A percentile compares a stretch with the other conserved stretches of the same genome.
Evolutionary conservation across 2,797 vertebrate species (phyloP).

Genomic region (Danio choprae): DNA sequence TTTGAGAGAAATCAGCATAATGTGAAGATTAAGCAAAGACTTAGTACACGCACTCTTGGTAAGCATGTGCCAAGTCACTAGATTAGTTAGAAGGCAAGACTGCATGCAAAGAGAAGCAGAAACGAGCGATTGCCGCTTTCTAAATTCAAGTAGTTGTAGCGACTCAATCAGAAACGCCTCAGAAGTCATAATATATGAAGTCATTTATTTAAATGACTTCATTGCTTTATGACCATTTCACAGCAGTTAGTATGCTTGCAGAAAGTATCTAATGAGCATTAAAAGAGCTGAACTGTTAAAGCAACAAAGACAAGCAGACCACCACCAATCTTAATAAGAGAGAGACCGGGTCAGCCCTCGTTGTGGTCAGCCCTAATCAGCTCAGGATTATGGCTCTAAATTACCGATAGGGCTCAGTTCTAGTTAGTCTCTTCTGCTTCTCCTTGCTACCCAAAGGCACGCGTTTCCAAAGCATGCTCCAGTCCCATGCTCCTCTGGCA

Average conservation of each 20-base stretch:
- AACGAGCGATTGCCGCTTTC: background rate
- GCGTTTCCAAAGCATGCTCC: slow-evolving; percentile 99
- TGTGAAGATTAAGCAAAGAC: background rate
- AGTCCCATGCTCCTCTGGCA: slow-evolving; percentile 99
- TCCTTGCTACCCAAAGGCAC: slow-evolving; percentile 90
- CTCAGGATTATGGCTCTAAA: slow-evolving; percentile 52
- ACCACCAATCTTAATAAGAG: slow-evolving; percentile 30
- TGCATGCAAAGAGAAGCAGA: slow-evolving; percentile 34
- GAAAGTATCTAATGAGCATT: background rate
- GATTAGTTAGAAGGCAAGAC: background rate
- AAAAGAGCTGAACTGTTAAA: slow-evolving; percentile 2
- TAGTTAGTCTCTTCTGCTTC: slow-evolving; percentile 90
- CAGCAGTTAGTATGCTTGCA: slow-evolving; percentile 14
- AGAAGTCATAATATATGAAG: slow-evolving; percentile 23
- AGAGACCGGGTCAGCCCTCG: slow-evolving; percentile 1
- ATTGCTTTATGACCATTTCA: slow-evolving; percentile 17
- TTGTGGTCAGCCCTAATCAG: slow-evolving; percentile 24
- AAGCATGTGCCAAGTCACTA: background rate
- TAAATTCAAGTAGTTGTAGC: background rate
- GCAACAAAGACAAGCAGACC: slow-evolving; percentile 15
- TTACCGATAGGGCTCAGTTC: slow-evolving; percentile 99
- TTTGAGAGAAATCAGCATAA: background rate
- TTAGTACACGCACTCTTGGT: background rate
- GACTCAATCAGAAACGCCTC: slow-evolving; percentile 3
- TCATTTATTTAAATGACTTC: slow-evolving; percentile 8